Conservation (phyloP, 2,888 invertebrate genomes). For the Endotricha flammealis region DNA sequence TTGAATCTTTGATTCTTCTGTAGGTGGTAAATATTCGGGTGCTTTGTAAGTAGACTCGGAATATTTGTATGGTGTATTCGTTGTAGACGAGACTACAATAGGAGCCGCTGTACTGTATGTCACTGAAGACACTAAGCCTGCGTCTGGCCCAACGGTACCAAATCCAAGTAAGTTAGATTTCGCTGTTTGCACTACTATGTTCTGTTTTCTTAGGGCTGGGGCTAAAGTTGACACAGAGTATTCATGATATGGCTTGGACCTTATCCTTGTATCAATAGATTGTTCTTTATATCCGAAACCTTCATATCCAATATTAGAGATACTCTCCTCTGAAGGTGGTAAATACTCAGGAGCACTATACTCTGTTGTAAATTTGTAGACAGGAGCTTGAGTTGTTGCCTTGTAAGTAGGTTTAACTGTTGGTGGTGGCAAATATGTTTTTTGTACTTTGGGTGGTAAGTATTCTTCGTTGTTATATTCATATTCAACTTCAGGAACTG, state of each 20-base stretch:
- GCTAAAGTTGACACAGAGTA: conserved; percentile 33
- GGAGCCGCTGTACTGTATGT: conserved; percentile 56
- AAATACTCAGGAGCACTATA: conserved; percentile 55
- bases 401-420: conserved; percentile 41
- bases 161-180: conserved; percentile 58
- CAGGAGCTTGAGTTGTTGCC: conserved; percentile 34
- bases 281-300: conserved; percentile 35
- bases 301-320: conserved; percentile 30
- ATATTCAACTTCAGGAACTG: conserved; percentile 1
- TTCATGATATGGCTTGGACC: conserved; percentile 47
- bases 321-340: conserved; percentile 43
- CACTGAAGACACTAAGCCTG: conserved; percentile 50
- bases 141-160: conserved; percentile 52
- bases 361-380: conserved; percentile 44
- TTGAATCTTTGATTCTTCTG: conserved; percentile 26
- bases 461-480: not conserved
- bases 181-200: conserved; percentile 57
- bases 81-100: conserved; percentile 32
- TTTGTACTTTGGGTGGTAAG: conserved; percentile 38
- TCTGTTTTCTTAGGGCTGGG: conserved; percentile 46
- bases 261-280: conserved; percentile 20
- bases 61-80: conserved; percentile 27
- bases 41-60: conserved; percentile 36
- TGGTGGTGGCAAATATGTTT: conserved; percentile 27
- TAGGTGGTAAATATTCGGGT: conserved; percentile 45